phyloP scores from a whole-genome alignment of 2,113 vertebrate species.

The Prochilodus magdalenae region DNA sequence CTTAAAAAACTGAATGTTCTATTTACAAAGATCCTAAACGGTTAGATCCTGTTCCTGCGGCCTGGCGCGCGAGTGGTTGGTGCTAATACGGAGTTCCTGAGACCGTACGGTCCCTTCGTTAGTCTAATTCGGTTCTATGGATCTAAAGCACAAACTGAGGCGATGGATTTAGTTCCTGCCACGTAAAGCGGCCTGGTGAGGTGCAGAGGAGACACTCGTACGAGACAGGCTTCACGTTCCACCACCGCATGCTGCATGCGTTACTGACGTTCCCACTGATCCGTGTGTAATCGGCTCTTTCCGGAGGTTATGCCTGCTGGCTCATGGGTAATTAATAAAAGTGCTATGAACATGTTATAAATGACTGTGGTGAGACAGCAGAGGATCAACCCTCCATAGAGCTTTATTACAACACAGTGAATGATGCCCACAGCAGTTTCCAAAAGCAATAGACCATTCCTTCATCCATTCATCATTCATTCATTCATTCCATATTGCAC shows the following conservation, averaged over 20 bases:
- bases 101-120: background rate
- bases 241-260: background rate
- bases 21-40: too few relatives aligned
- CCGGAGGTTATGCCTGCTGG: background rate
- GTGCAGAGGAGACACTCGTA: background rate
- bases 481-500: slow-evolving; percentile 19
- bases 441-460: background rate
- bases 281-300: too few relatives aligned
- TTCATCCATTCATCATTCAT: slow-evolving; percentile 17
- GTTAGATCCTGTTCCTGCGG: too few relatives aligned
- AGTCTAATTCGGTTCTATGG: too few relatives aligned
- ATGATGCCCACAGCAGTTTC: background rate
- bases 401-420: background rate
- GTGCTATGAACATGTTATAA: background rate
- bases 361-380: background rate
- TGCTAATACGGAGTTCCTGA: background rate
- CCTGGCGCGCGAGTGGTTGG: too few relatives aligned
- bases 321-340: background rate
- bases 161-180: background rate
- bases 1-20: too few relatives aligned
- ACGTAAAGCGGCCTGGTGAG: too few relatives aligned
- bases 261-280: too few relatives aligned
- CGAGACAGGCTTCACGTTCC: too few relatives aligned
- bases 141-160: background rate
- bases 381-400: background rate